Percentiles rank a stretch among this genome's conserved stretches.
Evolutionary conservation across 2,113 vertebrate genomes (phyloP).

Genomic region (Saguinus imperator): DNA sequence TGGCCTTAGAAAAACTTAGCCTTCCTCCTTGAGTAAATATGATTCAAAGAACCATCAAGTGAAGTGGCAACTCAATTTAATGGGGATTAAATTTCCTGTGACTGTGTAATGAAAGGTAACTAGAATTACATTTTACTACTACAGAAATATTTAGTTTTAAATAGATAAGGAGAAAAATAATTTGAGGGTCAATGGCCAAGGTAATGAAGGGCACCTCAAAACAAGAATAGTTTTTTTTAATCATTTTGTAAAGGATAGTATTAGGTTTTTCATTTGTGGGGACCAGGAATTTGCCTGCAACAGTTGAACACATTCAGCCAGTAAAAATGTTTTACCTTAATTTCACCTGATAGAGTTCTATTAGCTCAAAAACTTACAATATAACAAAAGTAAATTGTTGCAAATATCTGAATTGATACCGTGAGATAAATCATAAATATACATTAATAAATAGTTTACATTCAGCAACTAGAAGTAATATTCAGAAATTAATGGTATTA

Average conservation of each 20-base stretch:
- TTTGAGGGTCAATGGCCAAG: neutral
- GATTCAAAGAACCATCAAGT: conserved; percentile 51
- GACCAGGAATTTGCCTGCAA: neutral
- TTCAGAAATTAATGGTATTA: conserved; percentile 2
- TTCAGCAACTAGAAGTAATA: neutral
- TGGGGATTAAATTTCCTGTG: conserved; percentile 46
- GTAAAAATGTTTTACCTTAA: neutral
- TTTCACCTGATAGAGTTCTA: neutral
- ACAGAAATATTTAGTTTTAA: conserved; percentile 40
- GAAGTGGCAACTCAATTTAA: conserved; percentile 56
- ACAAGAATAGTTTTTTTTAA: neutral
- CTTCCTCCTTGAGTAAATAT: conserved; percentile 58
- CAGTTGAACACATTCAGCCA: neutral
- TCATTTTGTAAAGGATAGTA: neutral
- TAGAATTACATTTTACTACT: neutral
- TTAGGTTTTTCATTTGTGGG: neutral
- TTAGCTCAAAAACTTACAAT: neutral
- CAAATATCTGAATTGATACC: neutral
- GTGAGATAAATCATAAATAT: neutral
- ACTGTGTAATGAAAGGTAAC: conserved; percentile 43
- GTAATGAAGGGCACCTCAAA: neutral
- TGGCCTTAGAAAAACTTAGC: conserved; percentile 36
- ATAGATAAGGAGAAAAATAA: neutral
- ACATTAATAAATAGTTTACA: neutral
- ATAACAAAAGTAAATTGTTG: neutral